Base-by-base conservation (phyloP, 2,797 vertebrate genomes). In the Lagorchestes hirsutus region DNA sequence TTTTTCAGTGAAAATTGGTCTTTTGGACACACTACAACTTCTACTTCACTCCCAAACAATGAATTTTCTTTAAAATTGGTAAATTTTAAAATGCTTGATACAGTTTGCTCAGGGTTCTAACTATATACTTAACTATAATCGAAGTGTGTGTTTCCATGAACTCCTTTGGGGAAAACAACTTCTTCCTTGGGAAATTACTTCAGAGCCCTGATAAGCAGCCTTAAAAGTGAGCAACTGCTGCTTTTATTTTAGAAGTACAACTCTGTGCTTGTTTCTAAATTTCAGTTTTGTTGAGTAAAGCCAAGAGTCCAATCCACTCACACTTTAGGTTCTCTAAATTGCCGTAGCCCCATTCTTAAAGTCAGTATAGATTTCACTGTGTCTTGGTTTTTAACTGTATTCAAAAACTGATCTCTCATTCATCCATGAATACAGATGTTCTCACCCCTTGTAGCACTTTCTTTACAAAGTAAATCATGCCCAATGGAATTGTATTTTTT, bases 11-110 rank as follows among this genome's bases (percentile, higher is more conserved):
- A 50, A 0, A 55, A 59, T 22, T 91, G 82, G 4, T 93, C 92
- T 97, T 96, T 92, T 97, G 97, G 97, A 97, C 96, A 97, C 97
- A 96, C 98, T 96, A 96, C 97, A 95, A 97, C 95, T 98, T 96
- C 96, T 98, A 97, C 96, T 97, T 98, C 98, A 97, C 97, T 97
- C 56, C 95, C 52, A 0, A 5, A 52, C 93, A 67, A 95, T 93
- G 94, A 54, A 28, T 74, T 97, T 93, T 91, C 97, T 97, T 96
- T 93, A 91, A 96, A 98, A 97, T 82, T 54, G 91, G 95, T 58
- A 67, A 98, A n/a, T 97, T 97, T 97, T 93, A 96, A 93, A 90
- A 12, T 93, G 67, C 96, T 93, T 95, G 92, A 3, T 95, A 90
- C 95, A 96, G 40, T 92, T 95, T 92, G 92, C 34, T 96, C 92